Percentiles rank a stretch among this genome's conserved stretches.
These are phyloP conservation scores for Alosa sapidissima DNA, from an alignment of 2,797 vertebrate species.

Conservation along the genomic window DNA sequence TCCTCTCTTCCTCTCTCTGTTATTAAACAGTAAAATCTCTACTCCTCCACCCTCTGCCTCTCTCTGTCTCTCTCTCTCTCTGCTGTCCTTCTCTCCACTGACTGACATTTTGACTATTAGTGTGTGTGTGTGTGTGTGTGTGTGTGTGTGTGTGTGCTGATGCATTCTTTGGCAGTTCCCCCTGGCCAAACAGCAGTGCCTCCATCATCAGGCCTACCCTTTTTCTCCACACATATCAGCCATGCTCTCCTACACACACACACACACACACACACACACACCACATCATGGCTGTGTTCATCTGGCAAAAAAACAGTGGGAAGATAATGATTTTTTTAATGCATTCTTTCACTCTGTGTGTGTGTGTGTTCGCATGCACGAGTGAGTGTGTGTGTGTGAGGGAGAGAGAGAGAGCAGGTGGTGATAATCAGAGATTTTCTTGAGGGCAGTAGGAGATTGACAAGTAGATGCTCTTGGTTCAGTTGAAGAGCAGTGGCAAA, in stretches of 20 bases:
- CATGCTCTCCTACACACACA: background rate
- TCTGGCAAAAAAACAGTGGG: background rate
- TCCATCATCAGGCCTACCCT: background rate
- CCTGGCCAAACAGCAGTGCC: background rate
- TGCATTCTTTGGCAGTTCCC: background rate
- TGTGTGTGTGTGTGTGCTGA: background rate
- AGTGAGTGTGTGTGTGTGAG: background rate
- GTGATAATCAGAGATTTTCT: constrained; percentile 49
- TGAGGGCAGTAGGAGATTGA: constrained; percentile 34
- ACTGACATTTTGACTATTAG: background rate
- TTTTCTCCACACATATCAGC: background rate
- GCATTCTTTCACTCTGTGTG: constrained; percentile 1
- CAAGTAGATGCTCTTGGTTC: background rate
- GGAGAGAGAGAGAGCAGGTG: background rate
- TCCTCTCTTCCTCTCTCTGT: background rate
- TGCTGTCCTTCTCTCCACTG: too few species aligned
- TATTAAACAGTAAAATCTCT: too few species aligned
- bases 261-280: background rate
- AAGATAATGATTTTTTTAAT: background rate
- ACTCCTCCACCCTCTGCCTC: too few species aligned
- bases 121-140: background rate
- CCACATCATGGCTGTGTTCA: background rate
- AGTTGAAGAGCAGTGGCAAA: background rate
- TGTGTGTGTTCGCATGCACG: background rate
- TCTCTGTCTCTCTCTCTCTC: too few species aligned